Evolutionary conservation across 2,797 vertebrate species (phyloP), one percentile per base, ranked within the genome.

Genomic region (Manis javanica): DNA sequence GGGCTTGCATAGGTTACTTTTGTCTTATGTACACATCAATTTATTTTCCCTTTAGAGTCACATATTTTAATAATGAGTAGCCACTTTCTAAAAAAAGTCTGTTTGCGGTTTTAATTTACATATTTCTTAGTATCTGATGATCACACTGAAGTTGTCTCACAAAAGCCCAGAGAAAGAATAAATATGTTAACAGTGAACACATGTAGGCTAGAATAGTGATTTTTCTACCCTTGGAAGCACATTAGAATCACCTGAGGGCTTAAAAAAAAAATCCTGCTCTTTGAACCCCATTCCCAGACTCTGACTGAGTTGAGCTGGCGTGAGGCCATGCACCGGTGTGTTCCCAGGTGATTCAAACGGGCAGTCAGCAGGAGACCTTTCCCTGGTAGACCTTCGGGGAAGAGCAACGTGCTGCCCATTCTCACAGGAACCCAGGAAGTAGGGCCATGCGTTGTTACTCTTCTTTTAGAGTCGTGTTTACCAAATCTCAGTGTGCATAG

Each of bases 81-180:
- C 3, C 12, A 71, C 46, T 86, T 88, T 91, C n/a, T 2, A 57
- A 81, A 61, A 96, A 87, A 13, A 74, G 53, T 42, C 8, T 85
- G 19, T 46, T 75, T 68, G 16, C 75, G 39, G 34, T 83, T 95
- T 96, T 93, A 77, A 61, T 61, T 91, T 92, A 19, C 24, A 75
- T 71, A 64, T 83, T 92, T 89, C 42, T 96, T 84, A 68, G 68
- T 87, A 85, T 87, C 11, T 85, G 16, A 18, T 55, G 10, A 57
- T 71, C 31, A 77, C 5, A 63, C 18, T 57, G 24, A 87, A 90
- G 24, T 39, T 85, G 24, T n/a, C 49, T 90, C 19, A 84, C 37
- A 68, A 69, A 95, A 63, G 7, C n/a, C 15, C 23, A 85, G 74
- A 92, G 49, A 74, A 91, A 77, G 49, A 85, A 69, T 39, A 94